A percentile compares a stretch with the other conserved stretches of the same genome.
phyloP scores from a whole-genome alignment of 2,113 vertebrate species.

The Aphelocoma coerulescens region DNA sequence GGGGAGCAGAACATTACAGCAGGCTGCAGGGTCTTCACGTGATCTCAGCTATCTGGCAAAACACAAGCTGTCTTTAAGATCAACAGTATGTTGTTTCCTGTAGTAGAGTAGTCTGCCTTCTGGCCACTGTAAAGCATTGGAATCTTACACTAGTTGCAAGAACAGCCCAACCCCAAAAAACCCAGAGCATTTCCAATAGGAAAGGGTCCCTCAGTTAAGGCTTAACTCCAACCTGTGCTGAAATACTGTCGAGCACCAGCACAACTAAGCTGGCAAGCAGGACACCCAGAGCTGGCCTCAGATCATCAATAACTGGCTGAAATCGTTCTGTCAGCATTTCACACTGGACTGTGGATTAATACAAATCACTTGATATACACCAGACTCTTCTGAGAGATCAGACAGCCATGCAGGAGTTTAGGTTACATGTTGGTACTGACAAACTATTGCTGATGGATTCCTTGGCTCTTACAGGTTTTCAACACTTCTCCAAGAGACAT shows the following conservation, averaged over 20 bases:
- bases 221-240: neutral
- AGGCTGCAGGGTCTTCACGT: neutral
- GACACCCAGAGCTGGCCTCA: neutral
- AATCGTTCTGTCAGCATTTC: neutral
- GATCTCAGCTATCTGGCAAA: neutral
- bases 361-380: neutral
- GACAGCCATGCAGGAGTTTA: neutral
- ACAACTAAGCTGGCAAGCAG: neutral
- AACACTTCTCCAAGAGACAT: neutral
- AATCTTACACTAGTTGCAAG: neutral
- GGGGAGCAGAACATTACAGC: neutral
- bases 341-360: neutral
- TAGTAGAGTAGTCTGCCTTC: neutral
- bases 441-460: neutral
- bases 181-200: neutral
- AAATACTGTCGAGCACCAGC: neutral
- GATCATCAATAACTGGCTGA: neutral
- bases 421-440: neutral
- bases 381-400: neutral
- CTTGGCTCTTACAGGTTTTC: slow-evolving; percentile 18
- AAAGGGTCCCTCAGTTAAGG: neutral
- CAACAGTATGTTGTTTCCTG: neutral
- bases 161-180: neutral
- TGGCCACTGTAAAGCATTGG: neutral
- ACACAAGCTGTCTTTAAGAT: neutral